Base-by-base conservation (phyloP, 2,888 invertebrate species). In the Mesopsocus fuscifrons region DNA sequence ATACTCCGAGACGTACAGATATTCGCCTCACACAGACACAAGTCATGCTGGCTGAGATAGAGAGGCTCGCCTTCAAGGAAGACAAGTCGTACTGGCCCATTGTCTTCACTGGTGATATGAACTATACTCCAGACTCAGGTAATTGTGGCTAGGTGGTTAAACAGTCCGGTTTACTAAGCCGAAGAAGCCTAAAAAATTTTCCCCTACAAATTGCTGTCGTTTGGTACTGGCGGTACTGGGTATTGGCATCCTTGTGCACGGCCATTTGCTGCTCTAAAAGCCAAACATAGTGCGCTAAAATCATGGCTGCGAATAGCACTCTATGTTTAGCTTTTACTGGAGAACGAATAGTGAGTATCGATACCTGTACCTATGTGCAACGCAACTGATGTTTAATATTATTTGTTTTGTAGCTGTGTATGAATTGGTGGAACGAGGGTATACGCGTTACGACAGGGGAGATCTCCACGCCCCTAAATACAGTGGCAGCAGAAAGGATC, bases 41-140 rank as follows among this genome's bases (percentile, higher is more conserved):
- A 53, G 58, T 87, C 26, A 64, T 98, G 6, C 62, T 98, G 9
- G 76, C 85, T 0, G 87, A 91, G 60, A 64, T 98, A 3, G 84
- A 89, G 50, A 67, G 79, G 51, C 70, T 87, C 50, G 73, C 85
- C 0, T 76, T 68, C 52, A 59, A 60, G 32, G 53, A 56, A 46
- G 51, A 56, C 46, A 53, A 63, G 1, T 59, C 61, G 3, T 77
- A 83, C 55, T 58, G 75, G 31, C 91, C 94, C 0, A 71, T 87
- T 3, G 74, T 98, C 46, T 51, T 97, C 46, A 81, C 87, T 3
- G 98, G 98, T 0, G 98, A 98, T 61, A 82, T 97, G 48, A 98
- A 97, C 61, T 74, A 83, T 2, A 65, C 71, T 44, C 87, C 89
- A 0, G 59, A 71, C 34, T 78, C 83, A 32, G 38, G 38, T 38